These are phyloP conservation scores for Cerceris rybyensis DNA, from an alignment of 2,888 invertebrate genomes.

Conservation along the genomic window DNA sequence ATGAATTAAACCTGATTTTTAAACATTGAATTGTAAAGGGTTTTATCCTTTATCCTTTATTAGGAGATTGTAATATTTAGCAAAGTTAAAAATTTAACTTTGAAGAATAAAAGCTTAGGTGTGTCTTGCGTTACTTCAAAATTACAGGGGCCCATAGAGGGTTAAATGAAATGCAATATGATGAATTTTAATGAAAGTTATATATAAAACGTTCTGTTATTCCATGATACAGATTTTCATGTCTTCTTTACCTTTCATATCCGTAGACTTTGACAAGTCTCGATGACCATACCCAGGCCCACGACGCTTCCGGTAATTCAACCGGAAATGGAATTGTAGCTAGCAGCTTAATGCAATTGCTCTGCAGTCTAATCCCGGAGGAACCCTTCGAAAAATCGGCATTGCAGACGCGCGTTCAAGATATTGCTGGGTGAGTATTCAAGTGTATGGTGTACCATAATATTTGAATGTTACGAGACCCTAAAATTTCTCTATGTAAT, in stretches of 20 bases:
- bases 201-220: too few relatives aligned
- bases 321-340: constrained; percentile 81
- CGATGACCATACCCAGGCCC: constrained; percentile 76
- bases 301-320: constrained; percentile 72
- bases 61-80: too few relatives aligned
- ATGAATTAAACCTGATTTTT: too few relatives aligned
- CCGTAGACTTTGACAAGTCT: constrained; percentile 72
- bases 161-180: too few relatives aligned
- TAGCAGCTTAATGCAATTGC: constrained; percentile 83
- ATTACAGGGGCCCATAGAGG: too few relatives aligned
- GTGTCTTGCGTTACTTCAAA: too few relatives aligned
- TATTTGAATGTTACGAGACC: constrained; percentile 32
- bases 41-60: too few relatives aligned
- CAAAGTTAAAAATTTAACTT: too few relatives aligned
- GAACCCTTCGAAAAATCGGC: constrained; percentile 81
- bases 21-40: too few relatives aligned
- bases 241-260: not conserved
- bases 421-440: constrained; percentile 84
- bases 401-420: constrained; percentile 82
- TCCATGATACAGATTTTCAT: too few relatives aligned
- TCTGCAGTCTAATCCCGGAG: constrained; percentile 83
- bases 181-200: too few relatives aligned
- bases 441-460: constrained; percentile 8
- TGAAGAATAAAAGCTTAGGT: too few relatives aligned
- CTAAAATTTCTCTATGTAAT: constrained; percentile 30